Percentiles rank a stretch among this genome's conserved stretches.
Evolutionary conservation across 2,888 invertebrate species (phyloP).

Genomic region (Ischnus inquisitorius): DNA sequence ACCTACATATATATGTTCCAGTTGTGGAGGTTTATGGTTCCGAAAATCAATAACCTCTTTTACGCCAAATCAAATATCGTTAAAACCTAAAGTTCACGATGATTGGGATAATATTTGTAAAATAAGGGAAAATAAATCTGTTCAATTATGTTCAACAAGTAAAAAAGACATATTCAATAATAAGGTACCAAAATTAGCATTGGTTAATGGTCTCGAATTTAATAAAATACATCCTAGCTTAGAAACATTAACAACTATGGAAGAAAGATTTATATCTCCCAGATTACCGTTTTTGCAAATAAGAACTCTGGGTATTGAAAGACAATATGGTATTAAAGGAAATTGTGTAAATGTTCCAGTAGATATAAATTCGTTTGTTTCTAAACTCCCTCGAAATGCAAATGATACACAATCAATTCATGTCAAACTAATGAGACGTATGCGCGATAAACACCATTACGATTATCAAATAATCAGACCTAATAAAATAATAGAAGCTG

Average conservation of each 20-base stretch:
- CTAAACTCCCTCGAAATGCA: constrained; percentile 52
- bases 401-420: constrained; percentile 62
- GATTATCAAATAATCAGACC: constrained; percentile 54
- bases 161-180: constrained; percentile 40
- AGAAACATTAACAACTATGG: constrained; percentile 52
- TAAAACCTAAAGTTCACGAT: constrained; percentile 30
- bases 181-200: constrained; percentile 57
- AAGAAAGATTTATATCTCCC: constrained; percentile 65
- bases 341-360: constrained; percentile 64
- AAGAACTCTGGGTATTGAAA: constrained; percentile 35
- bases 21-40: constrained; percentile 54
- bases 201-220: constrained; percentile 64
- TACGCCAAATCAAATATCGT: constrained; percentile 8
- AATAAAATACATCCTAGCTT: constrained; percentile 52
- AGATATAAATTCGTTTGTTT: too few species aligned
- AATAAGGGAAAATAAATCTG: constrained; percentile 32
- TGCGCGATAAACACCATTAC: too few species aligned
- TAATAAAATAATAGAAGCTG: constrained; percentile 49
- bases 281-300: constrained; percentile 56
- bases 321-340: neutral
- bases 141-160: constrained; percentile 55
- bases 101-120: constrained; percentile 52
- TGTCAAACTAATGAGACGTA: too few species aligned
- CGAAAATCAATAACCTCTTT: constrained; percentile 27
- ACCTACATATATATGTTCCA: constrained; percentile 42